Evolutionary conservation across 2,113 vertebrate genomes (phyloP), one percentile per base, ranked within the genome.

Genomic region (Grammomys dolichurus): DNA sequence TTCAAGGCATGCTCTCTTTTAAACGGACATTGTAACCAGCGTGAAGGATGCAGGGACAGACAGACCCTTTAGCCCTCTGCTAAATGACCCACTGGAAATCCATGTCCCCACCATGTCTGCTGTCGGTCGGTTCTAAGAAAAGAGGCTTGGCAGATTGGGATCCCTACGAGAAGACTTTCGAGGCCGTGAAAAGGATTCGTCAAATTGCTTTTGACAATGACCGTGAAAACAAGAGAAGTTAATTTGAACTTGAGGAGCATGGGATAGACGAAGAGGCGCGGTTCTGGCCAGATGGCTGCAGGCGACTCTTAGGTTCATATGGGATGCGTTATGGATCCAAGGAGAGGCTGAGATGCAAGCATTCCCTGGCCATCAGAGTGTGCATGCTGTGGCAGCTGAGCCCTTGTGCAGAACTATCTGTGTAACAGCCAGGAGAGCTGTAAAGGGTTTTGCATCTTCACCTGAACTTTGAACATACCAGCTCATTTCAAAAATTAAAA

Each of bases 141-240:
- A 92, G 94, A 96, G 40, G 87, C 96, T 91, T 94, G 95, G 89
- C 90, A 94, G 96, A 89, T 96, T 77, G 94, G 97, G 87, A 95
- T 94, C 95, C 96, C 94, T 92, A 92, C 88, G 54, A 5, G 76
- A 95, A 98, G 26, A 94, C 90, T 96, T 97, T 97, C 77, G 92
- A 96, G 97, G 96, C 90, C 90, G 96, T 93, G 94, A 97, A 94
- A 94, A 86, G 87, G 88, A 96, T 98, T 96, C 95, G 97, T 98
- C 97, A 96, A 96, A 94, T 95, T 96, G 97, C 97, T 98, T 98
- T 67, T 96, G 97, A 97, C 85, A 95, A 97, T 98, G 94, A 96
- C 96, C 96, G 33, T 96, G 96, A 96, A 98, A 98, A 98, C 89
- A 96, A 93, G 90, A 89, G 96, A 90, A 94, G 84, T 97, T 96